Base-by-base conservation (phyloP, 2,888 invertebrate genomes). In the Psylliodes chrysocephalus region DNA sequence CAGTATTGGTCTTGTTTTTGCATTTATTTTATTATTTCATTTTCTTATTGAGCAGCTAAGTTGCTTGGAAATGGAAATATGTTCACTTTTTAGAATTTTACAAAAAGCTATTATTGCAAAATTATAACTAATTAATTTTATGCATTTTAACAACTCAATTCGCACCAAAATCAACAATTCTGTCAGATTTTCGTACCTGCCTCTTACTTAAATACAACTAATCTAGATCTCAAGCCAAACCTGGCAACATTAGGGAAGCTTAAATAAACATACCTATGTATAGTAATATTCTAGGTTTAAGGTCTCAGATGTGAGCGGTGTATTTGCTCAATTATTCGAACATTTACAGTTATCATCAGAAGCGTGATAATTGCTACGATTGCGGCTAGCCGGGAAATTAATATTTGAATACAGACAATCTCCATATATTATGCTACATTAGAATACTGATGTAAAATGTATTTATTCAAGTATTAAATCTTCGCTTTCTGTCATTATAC, bases 321-420 rank as follows among this genome's bases (percentile, higher is more conserved):
- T 62, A 56, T 62, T 62, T 62, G 49, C 62, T 49, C 62, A 55
- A 62, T 56, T 62, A 56, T 33, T 33, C 33, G 33, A 35, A 25
- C 47, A 57, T 33, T 22, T 33, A 35, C 38, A 30, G 47, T 57
- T n/a, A 30, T 18, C 38, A 47, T 22, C 47, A 47, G 47, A 1
- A 57, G 22, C 14, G 38, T 35, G 35, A 47, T 35, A 57, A 57
- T 57, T 38, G 47, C 19, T 22, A 17, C 12, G 28, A 17, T 55
- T 44, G 30, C 8, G 44, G 55, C 17, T 44, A n/a, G 17, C 28
- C 12, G 18, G 42, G 44, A 19, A 30, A 55, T 55, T 44, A 55
- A 44, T 55, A 44, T 55, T 18, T 44, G 46, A 46, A n/a, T 19
- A 30, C 1, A 22, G 18, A 17, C 30, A 44, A 28, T 44, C 12